A percentile compares a stretch with the other conserved stretches of the same genome.
Conservation (phyloP, 2,113 vertebrate genomes). For the Pygoscelis adeliae region DNA sequence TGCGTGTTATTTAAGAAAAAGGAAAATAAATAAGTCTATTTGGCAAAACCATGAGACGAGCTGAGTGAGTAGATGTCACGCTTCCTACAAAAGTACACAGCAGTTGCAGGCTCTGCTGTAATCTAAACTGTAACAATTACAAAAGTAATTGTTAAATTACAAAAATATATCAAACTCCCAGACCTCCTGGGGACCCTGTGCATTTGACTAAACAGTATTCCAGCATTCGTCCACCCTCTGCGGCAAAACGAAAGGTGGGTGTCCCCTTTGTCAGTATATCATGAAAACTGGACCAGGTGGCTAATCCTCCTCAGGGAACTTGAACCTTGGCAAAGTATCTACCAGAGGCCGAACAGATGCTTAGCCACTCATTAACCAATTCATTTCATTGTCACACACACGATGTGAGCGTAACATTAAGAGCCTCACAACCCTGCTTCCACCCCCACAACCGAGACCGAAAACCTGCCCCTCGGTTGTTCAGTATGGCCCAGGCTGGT, state of each 20-base stretch:
- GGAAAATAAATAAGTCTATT: constrained; percentile 15
- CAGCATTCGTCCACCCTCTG: neutral
- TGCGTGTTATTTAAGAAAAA: neutral
- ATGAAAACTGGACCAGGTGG: constrained; percentile 65
- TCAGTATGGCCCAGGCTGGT: neutral
- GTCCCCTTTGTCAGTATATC: constrained; percentile 47
- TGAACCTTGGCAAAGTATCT: constrained; percentile 61
- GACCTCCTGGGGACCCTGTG: neutral
- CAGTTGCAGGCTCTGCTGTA: neutral
- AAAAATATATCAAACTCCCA: neutral
- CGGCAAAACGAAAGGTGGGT: constrained; percentile 37
- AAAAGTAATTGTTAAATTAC: neutral
- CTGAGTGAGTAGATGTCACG: neutral
- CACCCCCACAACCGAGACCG: neutral
- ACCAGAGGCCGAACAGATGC: constrained; percentile 65
- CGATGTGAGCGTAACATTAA: constrained; percentile 20
- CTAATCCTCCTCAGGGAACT: constrained; percentile 69
- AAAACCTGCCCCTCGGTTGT: neutral
- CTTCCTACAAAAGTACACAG: neutral
- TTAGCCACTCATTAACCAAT: constrained; percentile 64
- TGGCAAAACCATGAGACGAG: neutral
- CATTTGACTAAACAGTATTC: neutral
- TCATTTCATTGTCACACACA: constrained; percentile 49
- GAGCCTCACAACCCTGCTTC: neutral
- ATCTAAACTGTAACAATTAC: neutral